Percentiles rank a stretch among this genome's conserved stretches.
Evolutionary conservation across 2,888 invertebrate genomes (phyloP).

Genomic region (Agriopis aurantiaria): DNA sequence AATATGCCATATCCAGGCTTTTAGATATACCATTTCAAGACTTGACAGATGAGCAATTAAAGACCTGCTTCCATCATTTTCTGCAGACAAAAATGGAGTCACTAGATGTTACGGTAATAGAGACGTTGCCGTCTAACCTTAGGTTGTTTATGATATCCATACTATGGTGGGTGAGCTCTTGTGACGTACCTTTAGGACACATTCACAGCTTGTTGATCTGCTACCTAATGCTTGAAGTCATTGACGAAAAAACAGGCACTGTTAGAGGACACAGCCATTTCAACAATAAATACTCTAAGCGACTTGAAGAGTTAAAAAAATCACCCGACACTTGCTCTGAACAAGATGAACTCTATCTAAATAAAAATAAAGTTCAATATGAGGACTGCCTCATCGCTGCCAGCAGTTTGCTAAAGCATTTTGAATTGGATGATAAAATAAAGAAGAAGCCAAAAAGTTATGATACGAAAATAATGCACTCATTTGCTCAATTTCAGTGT

Average conservation of each 20-base stretch:
- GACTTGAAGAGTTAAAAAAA: slow-evolving; percentile 67
- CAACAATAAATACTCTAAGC: slow-evolving; percentile 74
- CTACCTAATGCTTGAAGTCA: slow-evolving; percentile 84
- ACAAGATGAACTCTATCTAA: slow-evolving; percentile 66
- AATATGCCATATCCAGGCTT: slow-evolving; percentile 58
- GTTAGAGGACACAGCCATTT: slow-evolving; percentile 81
- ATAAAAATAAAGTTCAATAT: slow-evolving; percentile 81
- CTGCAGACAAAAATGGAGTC: slow-evolving; percentile 73
- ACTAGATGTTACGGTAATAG: slow-evolving; percentile 66
- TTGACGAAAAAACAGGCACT: slow-evolving; percentile 86
- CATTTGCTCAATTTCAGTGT: slow-evolving; percentile 89
- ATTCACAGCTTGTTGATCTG: slow-evolving; percentile 87
- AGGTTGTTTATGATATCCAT: slow-evolving; percentile 86
- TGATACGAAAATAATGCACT: slow-evolving; percentile 86
- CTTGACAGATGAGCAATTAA: slow-evolving; percentile 61
- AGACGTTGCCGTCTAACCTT: slow-evolving; percentile 85
- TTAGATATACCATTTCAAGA: slow-evolving; percentile 60
- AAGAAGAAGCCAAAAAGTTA: slow-evolving; percentile 84
- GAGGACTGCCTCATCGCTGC: slow-evolving; percentile 87
- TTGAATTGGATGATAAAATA: slow-evolving; percentile 86
- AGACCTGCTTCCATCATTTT: slow-evolving; percentile 78
- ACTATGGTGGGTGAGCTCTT: slow-evolving; percentile 86
- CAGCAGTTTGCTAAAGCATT: slow-evolving; percentile 86
- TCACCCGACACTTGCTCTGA: slow-evolving; percentile 38
- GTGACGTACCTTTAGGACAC: slow-evolving; percentile 74